Evolutionary conservation across 2,888 invertebrate genomes (phyloP), one percentile per base, ranked within the genome.

Genomic region (Diplazon laetatorius): DNA sequence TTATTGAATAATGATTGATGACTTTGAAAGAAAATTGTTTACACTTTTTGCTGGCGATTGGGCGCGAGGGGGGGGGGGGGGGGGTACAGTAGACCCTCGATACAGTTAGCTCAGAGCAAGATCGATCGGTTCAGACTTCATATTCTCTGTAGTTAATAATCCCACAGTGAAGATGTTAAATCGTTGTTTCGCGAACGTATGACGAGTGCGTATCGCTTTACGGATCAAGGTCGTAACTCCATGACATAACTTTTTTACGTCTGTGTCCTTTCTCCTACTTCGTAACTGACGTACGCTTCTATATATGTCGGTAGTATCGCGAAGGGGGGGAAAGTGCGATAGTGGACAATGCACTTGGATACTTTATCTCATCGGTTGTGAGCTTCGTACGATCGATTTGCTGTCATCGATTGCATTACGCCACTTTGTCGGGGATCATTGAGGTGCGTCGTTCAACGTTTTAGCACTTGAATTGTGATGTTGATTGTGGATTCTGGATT

Each of bases 391-490:
- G 55, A 55, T 55, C 55, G 30, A 55, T 55, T 55, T 25, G 0
- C n/a, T n/a, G 52, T 52, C 30, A 0, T 6, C 52, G 22, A 50
- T 2, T 2, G 50, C 20, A 30, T 30, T 6, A 5, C 6, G 30
- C 6, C 30, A 6, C 30, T 30, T 30, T 2, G 30, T 30, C 30
- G 30, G 6, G 30, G 30, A 5, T 30, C 30, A 30, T n/a, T n/a
- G n/a, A n/a, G n/a, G n/a, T n/a, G 22, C 46, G 37, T 37, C 48
- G 48, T 59, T 57, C 39, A 66, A 30, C 48, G 59, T 73, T 73
- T 73, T 22, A n/a, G n/a, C n/a, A 18, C 42, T 30, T 30, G 30
- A 30, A 30, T 5, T 6, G 30, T 30, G 2, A 5, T 5, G 6
- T 30, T 30, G 30, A 2, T 30, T 30, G 4, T 30, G 30, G n/a